A percentile compares a stretch with the other conserved stretches of the same genome.
Evolutionary conservation across 2,113 vertebrate species (phyloP).

Genomic region (Salvator merianae): DNA sequence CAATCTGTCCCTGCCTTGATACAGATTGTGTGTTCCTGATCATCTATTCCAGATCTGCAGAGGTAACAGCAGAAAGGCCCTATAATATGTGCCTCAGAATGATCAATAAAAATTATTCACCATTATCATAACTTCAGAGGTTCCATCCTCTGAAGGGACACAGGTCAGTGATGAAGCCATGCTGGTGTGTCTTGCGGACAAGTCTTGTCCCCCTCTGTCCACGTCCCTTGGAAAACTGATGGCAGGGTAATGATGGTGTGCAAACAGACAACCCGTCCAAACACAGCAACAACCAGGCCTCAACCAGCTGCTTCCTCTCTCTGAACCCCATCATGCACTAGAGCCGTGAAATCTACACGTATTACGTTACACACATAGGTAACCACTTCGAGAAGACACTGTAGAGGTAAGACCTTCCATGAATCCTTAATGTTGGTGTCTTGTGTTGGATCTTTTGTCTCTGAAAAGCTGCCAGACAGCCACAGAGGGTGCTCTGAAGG

Average conservation of each 20-base stretch:
- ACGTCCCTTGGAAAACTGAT: slow-evolving; percentile 48
- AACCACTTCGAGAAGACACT: no score
- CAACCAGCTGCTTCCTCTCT: slow-evolving; percentile 44
- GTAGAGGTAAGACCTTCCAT: background rate
- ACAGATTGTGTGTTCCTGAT: no score
- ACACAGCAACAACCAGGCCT: slow-evolving; percentile 7
- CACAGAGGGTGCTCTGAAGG: no score
- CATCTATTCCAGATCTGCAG: no score
- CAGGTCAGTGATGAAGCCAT: slow-evolving; percentile 27
- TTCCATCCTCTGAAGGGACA: slow-evolving; percentile 18
- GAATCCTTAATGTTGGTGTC: background rate
- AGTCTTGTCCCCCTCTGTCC: slow-evolving; percentile 33
- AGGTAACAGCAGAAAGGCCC: no score
- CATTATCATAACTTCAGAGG: background rate
- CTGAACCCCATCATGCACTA: slow-evolving; percentile 43
- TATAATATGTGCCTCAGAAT: no score
- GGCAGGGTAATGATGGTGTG: slow-evolving; percentile 24
- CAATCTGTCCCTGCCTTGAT: no score
- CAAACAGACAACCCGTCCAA: slow-evolving; percentile 24
- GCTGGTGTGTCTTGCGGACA: slow-evolving; percentile 39
- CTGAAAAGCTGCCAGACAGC: no score
- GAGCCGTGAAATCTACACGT: slow-evolving; percentile 12
- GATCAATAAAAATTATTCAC: no score
- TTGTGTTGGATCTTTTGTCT: background rate
- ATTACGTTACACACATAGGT: slow-evolving; percentile 50